A percentile compares a stretch with the other conserved stretches of the same genome.
These are phyloP conservation scores for Bimastos eiseni DNA, from an alignment of 2,888 invertebrate species.

Conservation along the genomic window DNA sequence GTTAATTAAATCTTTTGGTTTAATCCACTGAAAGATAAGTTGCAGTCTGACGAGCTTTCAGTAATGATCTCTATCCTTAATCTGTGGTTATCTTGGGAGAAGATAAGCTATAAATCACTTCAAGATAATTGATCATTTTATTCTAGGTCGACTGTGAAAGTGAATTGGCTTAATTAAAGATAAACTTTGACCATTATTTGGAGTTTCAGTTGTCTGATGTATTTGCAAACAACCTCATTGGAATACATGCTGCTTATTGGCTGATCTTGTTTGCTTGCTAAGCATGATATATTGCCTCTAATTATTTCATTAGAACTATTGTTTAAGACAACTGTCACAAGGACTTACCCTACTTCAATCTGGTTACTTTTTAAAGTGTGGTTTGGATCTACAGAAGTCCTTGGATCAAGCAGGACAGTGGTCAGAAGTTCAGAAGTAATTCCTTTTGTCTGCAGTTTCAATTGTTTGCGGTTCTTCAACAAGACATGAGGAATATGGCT, in stretches of 20 bases:
- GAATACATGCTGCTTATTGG: too few species aligned
- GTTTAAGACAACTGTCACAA: background rate
- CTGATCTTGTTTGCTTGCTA: too few species aligned
- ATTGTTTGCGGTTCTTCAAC: background rate
- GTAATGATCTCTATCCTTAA: background rate
- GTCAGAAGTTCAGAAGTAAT: background rate
- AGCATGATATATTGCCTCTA: background rate
- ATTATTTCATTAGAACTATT: too few species aligned
- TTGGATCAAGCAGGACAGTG: background rate
- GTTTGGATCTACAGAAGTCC: background rate
- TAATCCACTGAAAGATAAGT: background rate
- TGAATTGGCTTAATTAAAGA: background rate
- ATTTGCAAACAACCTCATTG: too few species aligned
- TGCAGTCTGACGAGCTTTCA: background rate
- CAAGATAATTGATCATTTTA: background rate
- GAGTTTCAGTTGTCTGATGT: background rate
- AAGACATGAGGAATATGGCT: background rate
- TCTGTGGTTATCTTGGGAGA: background rate
- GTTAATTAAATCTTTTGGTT: background rate
- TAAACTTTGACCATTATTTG: background rate
- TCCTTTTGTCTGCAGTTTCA: background rate
- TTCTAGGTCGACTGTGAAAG: background rate
- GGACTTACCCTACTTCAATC: background rate
- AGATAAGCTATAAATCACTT: background rate
- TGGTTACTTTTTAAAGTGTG: background rate